Percentiles rank a stretch among this genome's conserved stretches.
Conservation (phyloP, 2,888 invertebrate species). For the Meiosimyza platycephala region DNA sequence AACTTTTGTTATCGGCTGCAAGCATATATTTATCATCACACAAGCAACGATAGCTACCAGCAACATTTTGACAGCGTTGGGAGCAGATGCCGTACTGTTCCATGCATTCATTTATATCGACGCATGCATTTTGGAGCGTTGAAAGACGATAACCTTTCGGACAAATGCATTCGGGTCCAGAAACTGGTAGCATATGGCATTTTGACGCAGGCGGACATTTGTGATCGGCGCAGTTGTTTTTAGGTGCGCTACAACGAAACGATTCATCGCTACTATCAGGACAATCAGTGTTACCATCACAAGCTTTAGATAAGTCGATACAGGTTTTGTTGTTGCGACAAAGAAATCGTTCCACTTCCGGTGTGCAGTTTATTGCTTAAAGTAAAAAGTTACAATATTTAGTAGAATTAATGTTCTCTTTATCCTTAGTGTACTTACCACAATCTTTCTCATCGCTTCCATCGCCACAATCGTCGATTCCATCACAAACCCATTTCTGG, state of each 20-base stretch:
- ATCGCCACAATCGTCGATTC: slow-evolving; percentile 71
- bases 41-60: slow-evolving; percentile 72
- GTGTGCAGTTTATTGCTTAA: slow-evolving; percentile 65
- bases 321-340: slow-evolving; percentile 71
- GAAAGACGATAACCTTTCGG: slow-evolving; percentile 62
- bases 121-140: slow-evolving; percentile 52
- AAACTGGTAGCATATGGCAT: slow-evolving; percentile 67
- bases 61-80: slow-evolving; percentile 74
- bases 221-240: slow-evolving; percentile 53
- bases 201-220: slow-evolving; percentile 62
- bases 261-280: slow-evolving; percentile 75
- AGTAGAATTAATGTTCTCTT: too few species aligned
- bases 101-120: slow-evolving; percentile 75
- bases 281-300: slow-evolving; percentile 72
- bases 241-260: slow-evolving; percentile 58
- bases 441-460: slow-evolving; percentile 70
- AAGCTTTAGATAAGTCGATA: slow-evolving; percentile 69
- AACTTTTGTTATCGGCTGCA: slow-evolving; percentile 69
- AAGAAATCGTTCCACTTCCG: slow-evolving; percentile 68
- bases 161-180: slow-evolving; percentile 73
- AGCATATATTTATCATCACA: slow-evolving; percentile 74
- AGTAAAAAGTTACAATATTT: too few species aligned
- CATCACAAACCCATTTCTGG: slow-evolving; percentile 70
- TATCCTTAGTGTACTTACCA: slow-evolving; percentile 61
- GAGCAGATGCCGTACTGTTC: slow-evolving; percentile 74